Conservation (phyloP, 2,113 vertebrate genomes). For the Seriola quinqueradiata region DNA sequence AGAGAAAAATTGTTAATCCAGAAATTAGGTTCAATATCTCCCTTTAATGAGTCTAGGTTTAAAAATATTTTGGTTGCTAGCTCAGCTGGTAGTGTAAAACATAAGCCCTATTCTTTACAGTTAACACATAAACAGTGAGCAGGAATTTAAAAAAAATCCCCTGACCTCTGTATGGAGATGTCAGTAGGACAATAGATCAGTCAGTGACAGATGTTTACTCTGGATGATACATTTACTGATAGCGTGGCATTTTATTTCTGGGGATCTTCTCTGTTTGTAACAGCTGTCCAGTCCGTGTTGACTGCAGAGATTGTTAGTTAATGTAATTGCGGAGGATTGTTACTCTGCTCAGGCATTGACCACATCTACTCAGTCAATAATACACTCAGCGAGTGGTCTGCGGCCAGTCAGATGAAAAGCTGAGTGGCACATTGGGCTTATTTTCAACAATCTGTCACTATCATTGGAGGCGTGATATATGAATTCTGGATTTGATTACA, state of each 20-base stretch:
- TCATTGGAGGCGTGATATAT: conserved; percentile 14
- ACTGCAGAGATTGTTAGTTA: conserved; percentile 31
- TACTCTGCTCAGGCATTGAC: conserved; percentile 7
- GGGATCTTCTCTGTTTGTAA: conserved; percentile 19
- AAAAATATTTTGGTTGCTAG: not conserved
- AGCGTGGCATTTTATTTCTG: conserved; percentile 11
- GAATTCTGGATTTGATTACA: conserved; percentile 36
- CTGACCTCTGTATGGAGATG: not conserved
- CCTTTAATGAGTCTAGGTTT: not conserved
- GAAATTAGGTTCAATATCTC: too few relatives aligned
- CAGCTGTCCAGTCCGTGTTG: conserved; percentile 14
- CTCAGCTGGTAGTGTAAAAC: not conserved
- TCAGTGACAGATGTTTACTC: conserved; percentile 38
- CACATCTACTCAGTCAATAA: conserved; percentile 42
- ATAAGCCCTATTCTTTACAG: not conserved
- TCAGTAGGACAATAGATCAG: conserved; percentile 27
- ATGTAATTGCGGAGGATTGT: conserved; percentile 50
- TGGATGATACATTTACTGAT: not conserved
- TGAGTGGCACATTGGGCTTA: conserved; percentile 34
- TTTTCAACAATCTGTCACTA: conserved; percentile 24
- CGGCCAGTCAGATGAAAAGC: conserved; percentile 13
- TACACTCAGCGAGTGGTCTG: conserved; percentile 23
- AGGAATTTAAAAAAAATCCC: not conserved
- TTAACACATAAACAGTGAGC: not conserved
- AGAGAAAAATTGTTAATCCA: not conserved